Evolutionary conservation across 2,113 vertebrate genomes (phyloP), one percentile per base, ranked within the genome.

Genomic region (Labrus mixtus): DNA sequence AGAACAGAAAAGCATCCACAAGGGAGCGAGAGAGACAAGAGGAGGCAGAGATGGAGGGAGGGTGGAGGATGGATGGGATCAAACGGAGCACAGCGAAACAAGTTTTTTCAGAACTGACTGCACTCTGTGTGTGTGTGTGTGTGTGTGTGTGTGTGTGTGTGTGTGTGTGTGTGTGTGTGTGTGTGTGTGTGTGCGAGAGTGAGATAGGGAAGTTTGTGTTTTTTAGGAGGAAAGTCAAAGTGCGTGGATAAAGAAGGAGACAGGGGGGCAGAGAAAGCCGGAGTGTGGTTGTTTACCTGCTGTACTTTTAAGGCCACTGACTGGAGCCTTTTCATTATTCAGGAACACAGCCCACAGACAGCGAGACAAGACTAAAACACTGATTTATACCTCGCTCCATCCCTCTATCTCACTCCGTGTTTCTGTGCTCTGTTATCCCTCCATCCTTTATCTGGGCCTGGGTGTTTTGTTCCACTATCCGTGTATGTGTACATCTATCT

Each of bases 271-370:
- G 68, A 77, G 72, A 78, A 79, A 80, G 39, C 43, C 68, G 71
- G 50, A 63, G 76, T 66, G 19, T 29, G 58, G 78, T 85, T 92
- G 80, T 87, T 89, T 89, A 89, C 86, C 81, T 90, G 77, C 59
- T 88, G 85, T 83, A 87, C 83, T 89, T 89, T 90, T 85, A 87
- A 81, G 85, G 80, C 85, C 88, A 86, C 80, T 79, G 83, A 87
- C 82, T 89, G 79, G 76, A 89, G 84, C 88, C 80, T 90, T 67
- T 90, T 84, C 82, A 92, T 92, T 91, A 92, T 92, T 92, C 91
- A 92, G 70, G 67, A 83, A 86, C 78, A 73, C 76, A 85, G 86
- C 75, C 61, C 70, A 11, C 67, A 84, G 85, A 83, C 75, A 78
- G 68, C 76, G 72, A 89, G 82, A 79, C 81, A 78, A 71, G 68